Percentiles rank a stretch among this genome's conserved stretches.
These are phyloP conservation scores for Chromis chromis DNA, from an alignment of 2,797 vertebrate species.

Conservation along the genomic window DNA sequence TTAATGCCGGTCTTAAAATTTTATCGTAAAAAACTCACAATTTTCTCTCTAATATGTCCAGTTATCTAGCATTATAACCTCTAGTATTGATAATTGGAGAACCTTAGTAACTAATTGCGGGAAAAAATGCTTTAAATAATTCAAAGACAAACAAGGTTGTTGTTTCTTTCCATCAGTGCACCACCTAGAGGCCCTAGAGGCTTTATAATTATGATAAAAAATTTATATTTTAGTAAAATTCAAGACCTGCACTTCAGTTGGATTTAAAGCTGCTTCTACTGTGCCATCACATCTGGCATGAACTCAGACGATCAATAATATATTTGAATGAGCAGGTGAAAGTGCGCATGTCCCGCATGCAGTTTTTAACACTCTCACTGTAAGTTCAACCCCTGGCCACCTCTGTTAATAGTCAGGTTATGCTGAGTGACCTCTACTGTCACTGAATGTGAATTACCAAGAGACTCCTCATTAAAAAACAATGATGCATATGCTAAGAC, in stretches of 20 bases:
- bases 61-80: constrained; percentile 2
- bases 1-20: no score
- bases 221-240: not conserved
- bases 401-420: constrained; percentile 35
- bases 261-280: not conserved
- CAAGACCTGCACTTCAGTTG: not conserved
- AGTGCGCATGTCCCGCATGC: constrained; percentile 34
- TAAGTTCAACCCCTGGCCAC: constrained; percentile 34
- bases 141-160: not conserved
- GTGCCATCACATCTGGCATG: constrained; percentile 26
- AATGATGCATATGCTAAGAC: constrained; percentile 39
- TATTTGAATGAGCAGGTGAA: constrained; percentile 33
- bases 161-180: not conserved
- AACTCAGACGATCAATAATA: constrained; percentile 45
- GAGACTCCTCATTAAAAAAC: constrained; percentile 58
- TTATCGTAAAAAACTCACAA: not conserved
- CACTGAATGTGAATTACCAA: constrained; percentile 44
- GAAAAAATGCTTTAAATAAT: not conserved
- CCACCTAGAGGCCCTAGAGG: not conserved
- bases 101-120: not conserved
- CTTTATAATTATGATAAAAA: not conserved
- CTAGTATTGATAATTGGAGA: not conserved
- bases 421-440: constrained; percentile 40
- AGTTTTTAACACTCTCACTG: constrained; percentile 41
- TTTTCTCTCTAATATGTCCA: constrained; percentile 3